Evolutionary conservation across 1,140 invertebrate genomes (phyloP).

Genomic region (Platyscapa corneri): DNA sequence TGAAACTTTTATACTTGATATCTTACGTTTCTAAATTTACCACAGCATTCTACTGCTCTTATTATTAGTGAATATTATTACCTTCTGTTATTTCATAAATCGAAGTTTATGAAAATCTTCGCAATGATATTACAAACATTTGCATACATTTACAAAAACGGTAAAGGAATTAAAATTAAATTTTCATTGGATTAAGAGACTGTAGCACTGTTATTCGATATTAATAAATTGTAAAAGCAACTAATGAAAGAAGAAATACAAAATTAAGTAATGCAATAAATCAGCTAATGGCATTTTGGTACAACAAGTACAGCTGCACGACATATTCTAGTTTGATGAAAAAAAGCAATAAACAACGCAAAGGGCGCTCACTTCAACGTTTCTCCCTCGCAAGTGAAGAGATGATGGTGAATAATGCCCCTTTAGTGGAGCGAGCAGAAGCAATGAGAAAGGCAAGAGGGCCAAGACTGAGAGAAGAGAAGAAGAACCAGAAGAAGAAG

Average conservation of each 20-base stretch:
- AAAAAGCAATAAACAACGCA: neutral
- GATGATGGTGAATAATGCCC: neutral
- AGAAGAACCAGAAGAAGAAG: conserved; percentile 41
- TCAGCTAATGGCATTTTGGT: too few species aligned
- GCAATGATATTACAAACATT: too few species aligned
- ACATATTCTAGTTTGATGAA: neutral
- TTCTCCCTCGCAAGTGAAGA: conserved; percentile 4
- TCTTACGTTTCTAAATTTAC: neutral
- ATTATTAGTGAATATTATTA: neutral
- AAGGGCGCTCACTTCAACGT: neutral
- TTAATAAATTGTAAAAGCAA: too few species aligned
- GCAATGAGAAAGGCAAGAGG: neutral
- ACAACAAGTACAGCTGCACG: too few species aligned
- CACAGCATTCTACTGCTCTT: too few species aligned
- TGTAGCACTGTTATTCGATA: too few species aligned
- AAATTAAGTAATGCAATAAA: too few species aligned
- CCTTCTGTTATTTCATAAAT: neutral
- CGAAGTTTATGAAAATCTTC: neutral
- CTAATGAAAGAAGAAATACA: too few species aligned
- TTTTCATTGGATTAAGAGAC: too few species aligned
- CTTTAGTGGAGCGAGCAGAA: neutral
- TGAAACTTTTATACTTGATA: neutral
- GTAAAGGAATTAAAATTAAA: too few species aligned
- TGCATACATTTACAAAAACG: too few species aligned
- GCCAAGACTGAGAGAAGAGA: too few species aligned